Base-by-base conservation (phyloP, 2,888 invertebrate species). In the Chrysopilus asiliformis region DNA sequence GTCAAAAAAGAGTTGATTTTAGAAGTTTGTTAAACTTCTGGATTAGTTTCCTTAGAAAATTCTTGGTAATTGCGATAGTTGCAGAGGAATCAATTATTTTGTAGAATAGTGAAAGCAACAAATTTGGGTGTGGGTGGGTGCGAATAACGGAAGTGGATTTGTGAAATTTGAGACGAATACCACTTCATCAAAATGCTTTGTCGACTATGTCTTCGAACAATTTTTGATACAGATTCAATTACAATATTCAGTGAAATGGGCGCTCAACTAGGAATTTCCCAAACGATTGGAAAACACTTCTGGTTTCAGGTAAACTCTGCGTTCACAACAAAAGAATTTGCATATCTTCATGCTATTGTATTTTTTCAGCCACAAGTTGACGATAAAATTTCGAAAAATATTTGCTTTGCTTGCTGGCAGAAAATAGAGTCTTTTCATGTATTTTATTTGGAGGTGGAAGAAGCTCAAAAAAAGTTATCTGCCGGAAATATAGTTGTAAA, bases 371-470 rank as follows among this genome's bases (percentile, higher is more conserved):
- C 56, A 0, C 40, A 49, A 43, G 47, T 51, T 10, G 50, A 53
- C 40, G 55, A 60, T 46, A 46, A 44, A 10, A 56, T 60, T 39
- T 57, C 60, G n/a, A 59, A 55, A 6, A 52, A 50, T 10, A 47
- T 61, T 4, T 61, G 61, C 36, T 45, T 49, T 18, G 32, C 36
- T 8, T 60, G 60, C 41, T 60, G 59, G 59, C 46, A 48, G 10
- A 56, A 53, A 37, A 52, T 59, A 4, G 49, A 49, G 2, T 53
- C 52, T 34, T 60, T 60, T 28, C 57, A 60, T 42, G 49, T 53
- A 37, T 60, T 55, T 41, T 60, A 58, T 41, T 40, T 53, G 19
- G 49, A 51, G 12, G 52, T 59, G 13, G 52, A 56, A 37, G 51
- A 55, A 40, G 56, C 55, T 8, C 60, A 60, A 39, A 52, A 54